Percentiles rank a stretch among this genome's conserved stretches.
These are phyloP conservation scores for Sapayoa aenigma DNA, from an alignment of 2,113 vertebrate species.

Conservation along the genomic window DNA sequence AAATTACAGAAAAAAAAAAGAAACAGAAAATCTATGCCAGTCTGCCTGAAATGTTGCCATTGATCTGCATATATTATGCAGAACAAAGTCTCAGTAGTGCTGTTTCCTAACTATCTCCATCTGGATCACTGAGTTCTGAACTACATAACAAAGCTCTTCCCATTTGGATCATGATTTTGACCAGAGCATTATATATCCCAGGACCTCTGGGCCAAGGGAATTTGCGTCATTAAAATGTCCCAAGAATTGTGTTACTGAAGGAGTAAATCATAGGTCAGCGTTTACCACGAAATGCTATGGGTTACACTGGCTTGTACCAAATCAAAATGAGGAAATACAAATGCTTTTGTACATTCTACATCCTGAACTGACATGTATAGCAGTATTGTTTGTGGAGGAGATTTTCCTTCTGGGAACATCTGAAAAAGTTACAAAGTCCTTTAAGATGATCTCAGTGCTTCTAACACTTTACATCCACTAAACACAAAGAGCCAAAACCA, in stretches of 20 bases:
- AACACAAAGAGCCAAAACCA: not conserved
- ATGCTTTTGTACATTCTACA: not conserved
- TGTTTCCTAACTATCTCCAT: not conserved
- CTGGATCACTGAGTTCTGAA: slow-evolving; percentile 5
- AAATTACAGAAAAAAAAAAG: not conserved
- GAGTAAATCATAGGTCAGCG: not conserved
- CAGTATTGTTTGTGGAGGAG: not conserved
- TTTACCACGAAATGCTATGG: not conserved
- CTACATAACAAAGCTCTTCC: not conserved
- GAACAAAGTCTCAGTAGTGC: not conserved
- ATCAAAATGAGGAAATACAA: not conserved
- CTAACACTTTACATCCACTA: not conserved
- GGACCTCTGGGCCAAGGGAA: not conserved
- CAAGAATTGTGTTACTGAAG: not conserved
- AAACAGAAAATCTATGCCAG: not conserved
- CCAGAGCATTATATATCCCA: not conserved
- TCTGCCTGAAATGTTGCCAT: not conserved
- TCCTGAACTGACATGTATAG: not conserved
- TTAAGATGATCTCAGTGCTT: not conserved
- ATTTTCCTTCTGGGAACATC: not conserved
- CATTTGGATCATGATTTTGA: slow-evolving; percentile 1
- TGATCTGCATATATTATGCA: not conserved
- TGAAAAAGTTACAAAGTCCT: not conserved
- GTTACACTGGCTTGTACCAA: not conserved
- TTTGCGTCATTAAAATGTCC: not conserved